Percentiles rank a stretch among this genome's conserved stretches.
Conservation (phyloP, 1,140 invertebrate genomes). For the Eufriesea mexicana region DNA sequence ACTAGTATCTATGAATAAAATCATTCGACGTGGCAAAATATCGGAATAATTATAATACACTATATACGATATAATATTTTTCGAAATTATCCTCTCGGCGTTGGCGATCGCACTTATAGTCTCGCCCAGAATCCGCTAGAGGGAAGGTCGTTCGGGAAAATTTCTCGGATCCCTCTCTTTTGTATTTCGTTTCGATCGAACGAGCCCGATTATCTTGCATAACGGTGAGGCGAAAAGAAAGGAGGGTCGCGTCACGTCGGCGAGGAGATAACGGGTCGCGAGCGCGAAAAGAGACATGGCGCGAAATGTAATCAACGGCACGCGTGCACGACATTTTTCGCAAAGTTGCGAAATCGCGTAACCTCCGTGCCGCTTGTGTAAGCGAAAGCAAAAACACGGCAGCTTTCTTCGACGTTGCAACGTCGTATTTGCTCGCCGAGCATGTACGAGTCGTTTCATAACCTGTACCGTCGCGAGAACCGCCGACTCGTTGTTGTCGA, state of each 20-base stretch:
- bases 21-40: too few relatives aligned
- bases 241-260: not conserved
- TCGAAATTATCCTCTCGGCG: too few relatives aligned
- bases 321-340: not conserved
- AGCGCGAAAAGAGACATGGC: not conserved
- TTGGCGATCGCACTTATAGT: too few relatives aligned
- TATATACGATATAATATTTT: too few relatives aligned
- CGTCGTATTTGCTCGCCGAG: not conserved
- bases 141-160: not conserved
- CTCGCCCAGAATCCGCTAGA: too few relatives aligned
- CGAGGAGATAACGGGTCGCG: not conserved
- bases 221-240: not conserved
- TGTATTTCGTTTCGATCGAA: not conserved
- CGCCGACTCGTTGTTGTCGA: too few relatives aligned
- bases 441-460: constrained; percentile 7
- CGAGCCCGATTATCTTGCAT: not conserved
- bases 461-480: not conserved
- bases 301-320: not conserved
- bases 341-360: constrained; percentile 8
- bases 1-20: too few relatives aligned
- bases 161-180: not conserved
- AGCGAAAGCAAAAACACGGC: constrained; percentile 9
- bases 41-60: too few relatives aligned
- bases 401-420: not conserved
- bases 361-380: not conserved